Evolutionary conservation across 2,113 vertebrate genomes (phyloP).

Genomic region (Solea senegalensis): DNA sequence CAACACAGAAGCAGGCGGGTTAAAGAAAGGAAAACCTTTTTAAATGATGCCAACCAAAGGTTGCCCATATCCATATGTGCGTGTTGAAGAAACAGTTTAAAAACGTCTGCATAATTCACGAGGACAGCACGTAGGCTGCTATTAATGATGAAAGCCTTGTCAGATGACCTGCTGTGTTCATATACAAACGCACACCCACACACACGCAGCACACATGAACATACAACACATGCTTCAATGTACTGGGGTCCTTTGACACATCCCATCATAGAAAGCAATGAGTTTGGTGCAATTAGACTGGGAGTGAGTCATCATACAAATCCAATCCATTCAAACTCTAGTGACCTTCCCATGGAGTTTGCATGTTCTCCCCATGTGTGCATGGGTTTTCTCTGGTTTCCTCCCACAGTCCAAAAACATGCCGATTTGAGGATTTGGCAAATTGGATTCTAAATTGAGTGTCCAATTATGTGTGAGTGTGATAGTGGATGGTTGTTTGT

Average conservation of each 20-base stretch:
- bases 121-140: constrained; percentile 70
- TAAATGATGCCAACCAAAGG: constrained; percentile 22
- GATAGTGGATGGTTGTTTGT: too few species aligned
- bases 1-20: constrained; percentile 5
- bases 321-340: constrained; percentile 28
- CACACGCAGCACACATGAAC: constrained; percentile 10
- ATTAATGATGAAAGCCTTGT: constrained; percentile 71
- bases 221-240: constrained; percentile 23
- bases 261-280: constrained; percentile 37
- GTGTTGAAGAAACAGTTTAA: constrained; percentile 49
- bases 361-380: too few species aligned
- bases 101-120: constrained; percentile 82
- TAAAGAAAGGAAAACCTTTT: background rate
- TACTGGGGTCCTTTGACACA: constrained; percentile 27
- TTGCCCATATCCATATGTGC: background rate
- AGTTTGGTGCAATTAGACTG: constrained; percentile 35
- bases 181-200: constrained; percentile 32
- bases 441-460: too few species aligned
- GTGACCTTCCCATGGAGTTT: too few species aligned
- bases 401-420: too few species aligned
- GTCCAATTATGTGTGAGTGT: too few species aligned
- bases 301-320: constrained; percentile 43
- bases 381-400: too few species aligned
- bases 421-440: too few species aligned
- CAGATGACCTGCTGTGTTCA: constrained; percentile 46